These are phyloP conservation scores for Odontesthes bonariensis DNA, from an alignment of 2,113 vertebrate species.

Conservation along the genomic window DNA sequence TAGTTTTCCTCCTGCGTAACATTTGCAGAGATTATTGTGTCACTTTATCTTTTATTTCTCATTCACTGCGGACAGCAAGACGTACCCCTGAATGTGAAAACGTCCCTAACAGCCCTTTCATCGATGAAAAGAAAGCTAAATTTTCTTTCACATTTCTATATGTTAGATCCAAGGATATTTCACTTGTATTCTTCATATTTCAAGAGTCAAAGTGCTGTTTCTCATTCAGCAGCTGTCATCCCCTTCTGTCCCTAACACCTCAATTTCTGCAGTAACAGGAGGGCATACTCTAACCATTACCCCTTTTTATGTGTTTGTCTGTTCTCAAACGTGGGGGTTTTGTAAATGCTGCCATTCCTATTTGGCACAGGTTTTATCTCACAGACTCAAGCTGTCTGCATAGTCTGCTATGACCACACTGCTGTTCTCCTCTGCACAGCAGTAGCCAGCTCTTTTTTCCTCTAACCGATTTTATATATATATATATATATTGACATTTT, in stretches of 20 bases:
- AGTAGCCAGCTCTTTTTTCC: conserved; percentile 34
- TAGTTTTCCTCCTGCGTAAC: background rate
- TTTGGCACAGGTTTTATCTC: conserved; percentile 63
- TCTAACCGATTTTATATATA: conserved; percentile 31
- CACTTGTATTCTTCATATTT: conserved; percentile 45
- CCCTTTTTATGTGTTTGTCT: conserved; percentile 44
- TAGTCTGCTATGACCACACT: conserved; percentile 31
- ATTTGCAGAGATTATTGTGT: background rate
- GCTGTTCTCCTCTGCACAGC: conserved; percentile 14
- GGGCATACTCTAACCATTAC: conserved; percentile 55
- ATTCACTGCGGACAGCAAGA: background rate
- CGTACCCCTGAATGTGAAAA: background rate
- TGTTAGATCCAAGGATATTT: conserved; percentile 8
- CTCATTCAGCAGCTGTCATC: conserved; percentile 31
- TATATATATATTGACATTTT: conserved; percentile 27
- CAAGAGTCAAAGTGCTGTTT: conserved; percentile 32
- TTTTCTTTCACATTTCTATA: background rate
- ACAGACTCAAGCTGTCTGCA: conserved; percentile 53
- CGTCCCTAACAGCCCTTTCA: background rate
- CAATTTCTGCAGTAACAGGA: conserved; percentile 56
- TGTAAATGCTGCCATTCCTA: conserved; percentile 54
- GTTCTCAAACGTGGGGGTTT: conserved; percentile 48
- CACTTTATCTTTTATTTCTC: background rate
- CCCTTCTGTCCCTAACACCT: conserved; percentile 42
- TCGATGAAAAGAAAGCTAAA: background rate